Percentiles rank a stretch among this genome's conserved stretches.
These are phyloP conservation scores for Enhydra lutris DNA, from an alignment of 2,113 vertebrate genomes.

Conservation along the genomic window DNA sequence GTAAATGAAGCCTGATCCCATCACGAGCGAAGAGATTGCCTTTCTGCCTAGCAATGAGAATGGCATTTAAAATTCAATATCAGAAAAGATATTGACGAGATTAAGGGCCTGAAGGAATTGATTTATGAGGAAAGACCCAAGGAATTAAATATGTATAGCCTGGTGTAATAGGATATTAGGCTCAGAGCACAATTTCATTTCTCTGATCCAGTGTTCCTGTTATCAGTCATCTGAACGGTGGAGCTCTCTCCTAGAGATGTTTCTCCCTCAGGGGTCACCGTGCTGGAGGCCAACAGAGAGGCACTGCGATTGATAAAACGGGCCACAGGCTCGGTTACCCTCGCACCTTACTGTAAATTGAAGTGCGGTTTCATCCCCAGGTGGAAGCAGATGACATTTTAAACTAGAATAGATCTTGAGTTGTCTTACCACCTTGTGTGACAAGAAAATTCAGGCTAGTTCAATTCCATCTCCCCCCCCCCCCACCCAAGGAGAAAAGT, in stretches of 20 bases:
- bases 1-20: slow-evolving; percentile 52
- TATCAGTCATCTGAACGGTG: slow-evolving; percentile 62
- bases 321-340: neutral
- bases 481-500: neutral
- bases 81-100: slow-evolving; percentile 77
- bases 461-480: neutral
- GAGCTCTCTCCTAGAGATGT: neutral
- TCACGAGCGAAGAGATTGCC: slow-evolving; percentile 55
- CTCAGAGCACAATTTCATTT: slow-evolving; percentile 74
- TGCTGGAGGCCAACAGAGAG: neutral
- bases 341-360: neutral
- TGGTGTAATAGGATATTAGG: slow-evolving; percentile 76
- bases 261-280: slow-evolving; percentile 21
- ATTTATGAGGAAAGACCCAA: slow-evolving; percentile 74
- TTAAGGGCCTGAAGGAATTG: slow-evolving; percentile 74
- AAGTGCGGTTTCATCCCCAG: slow-evolving; percentile 36
- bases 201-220: slow-evolving; percentile 51
- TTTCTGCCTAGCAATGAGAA: slow-evolving; percentile 72
- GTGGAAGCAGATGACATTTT: slow-evolving; percentile 53
- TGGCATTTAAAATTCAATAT: slow-evolving; percentile 80
- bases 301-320: neutral
- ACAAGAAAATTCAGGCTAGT: slow-evolving; percentile 28
- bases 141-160: slow-evolving; percentile 79
- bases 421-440: neutral
- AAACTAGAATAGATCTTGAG: slow-evolving; percentile 5